These are phyloP conservation scores for Pelmatolapia mariae DNA, from an alignment of 2,113 vertebrate species.

Conservation along the genomic window DNA sequence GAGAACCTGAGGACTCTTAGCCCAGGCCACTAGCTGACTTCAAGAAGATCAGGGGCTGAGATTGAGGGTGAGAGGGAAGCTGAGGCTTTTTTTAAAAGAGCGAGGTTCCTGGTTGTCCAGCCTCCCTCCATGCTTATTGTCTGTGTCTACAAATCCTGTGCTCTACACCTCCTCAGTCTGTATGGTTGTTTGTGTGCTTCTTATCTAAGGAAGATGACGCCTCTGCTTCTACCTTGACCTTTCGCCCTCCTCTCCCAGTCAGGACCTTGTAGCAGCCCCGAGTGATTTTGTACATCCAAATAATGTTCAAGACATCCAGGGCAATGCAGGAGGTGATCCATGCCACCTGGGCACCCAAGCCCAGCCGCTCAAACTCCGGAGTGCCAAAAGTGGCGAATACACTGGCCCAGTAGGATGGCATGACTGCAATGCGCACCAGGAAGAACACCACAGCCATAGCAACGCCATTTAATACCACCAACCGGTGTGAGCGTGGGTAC, in stretches of 20 bases:
- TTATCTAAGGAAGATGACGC: not conserved
- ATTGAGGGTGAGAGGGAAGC: not conserved
- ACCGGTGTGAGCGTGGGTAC: slow-evolving; percentile 65
- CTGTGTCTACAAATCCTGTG: not conserved
- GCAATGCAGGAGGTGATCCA: slow-evolving; percentile 76
- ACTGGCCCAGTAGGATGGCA: slow-evolving; percentile 77
- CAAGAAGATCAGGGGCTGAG: not conserved
- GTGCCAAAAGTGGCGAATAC: slow-evolving; percentile 76
- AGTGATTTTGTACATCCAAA: slow-evolving; percentile 79
- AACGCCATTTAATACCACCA: slow-evolving; percentile 71
- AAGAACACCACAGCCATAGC: slow-evolving; percentile 76
- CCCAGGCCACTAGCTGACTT: not conserved
- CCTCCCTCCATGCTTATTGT: not conserved
- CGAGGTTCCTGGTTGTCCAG: slow-evolving; percentile 1
- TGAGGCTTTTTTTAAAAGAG: not conserved
- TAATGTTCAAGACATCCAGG: slow-evolving; percentile 72
- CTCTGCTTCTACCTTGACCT: not conserved
- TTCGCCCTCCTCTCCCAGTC: slow-evolving; percentile 28
- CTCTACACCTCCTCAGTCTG: slow-evolving; percentile 53
- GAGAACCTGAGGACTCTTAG: slow-evolving; percentile 23
- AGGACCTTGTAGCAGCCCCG: slow-evolving; percentile 76
- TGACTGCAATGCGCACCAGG: slow-evolving; percentile 75
- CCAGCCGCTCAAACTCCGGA: slow-evolving; percentile 66
- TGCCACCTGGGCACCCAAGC: slow-evolving; percentile 73
- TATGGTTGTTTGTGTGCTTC: slow-evolving; percentile 69